Evolutionary conservation across 1,140 invertebrate species (phyloP).

Genomic region (Atta colombica): DNA sequence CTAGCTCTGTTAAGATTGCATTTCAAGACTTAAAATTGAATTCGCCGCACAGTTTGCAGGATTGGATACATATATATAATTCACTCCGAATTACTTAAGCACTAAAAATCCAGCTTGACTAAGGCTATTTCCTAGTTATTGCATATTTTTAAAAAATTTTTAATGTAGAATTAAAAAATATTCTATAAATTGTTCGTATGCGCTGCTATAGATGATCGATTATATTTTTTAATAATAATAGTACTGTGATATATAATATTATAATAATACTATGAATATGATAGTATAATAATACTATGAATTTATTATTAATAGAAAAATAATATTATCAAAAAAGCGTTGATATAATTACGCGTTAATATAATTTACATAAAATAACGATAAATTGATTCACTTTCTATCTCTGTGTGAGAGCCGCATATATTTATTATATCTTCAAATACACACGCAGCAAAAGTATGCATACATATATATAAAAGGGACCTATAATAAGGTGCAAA

Average conservation of each 20-base stretch:
- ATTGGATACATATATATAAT: too few species aligned
- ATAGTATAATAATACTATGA: background rate
- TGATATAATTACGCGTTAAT: background rate
- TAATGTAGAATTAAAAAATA: background rate
- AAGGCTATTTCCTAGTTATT: too few species aligned
- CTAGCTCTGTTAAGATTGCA: too few species aligned
- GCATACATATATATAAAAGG: slow-evolving; percentile 28
- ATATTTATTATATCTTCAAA: slow-evolving; percentile 37
- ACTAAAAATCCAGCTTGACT: too few species aligned
- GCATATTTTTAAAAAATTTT: too few species aligned
- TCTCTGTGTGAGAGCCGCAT: background rate
- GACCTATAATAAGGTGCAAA: slow-evolving; percentile 63
- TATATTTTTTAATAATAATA: background rate
- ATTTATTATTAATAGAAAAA: background rate
- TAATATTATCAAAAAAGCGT: background rate
- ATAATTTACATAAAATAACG: slow-evolving; percentile 5
- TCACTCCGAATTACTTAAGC: too few species aligned
- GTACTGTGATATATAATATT: background rate
- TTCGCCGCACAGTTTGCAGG: too few species aligned
- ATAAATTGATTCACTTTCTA: background rate
- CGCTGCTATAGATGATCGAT: background rate
- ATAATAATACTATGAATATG: too few species aligned
- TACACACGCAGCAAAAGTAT: slow-evolving; percentile 42
- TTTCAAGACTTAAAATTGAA: too few species aligned
- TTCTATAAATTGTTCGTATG: background rate